These are phyloP conservation scores for Oscheius sp. DNA, from an alignment of 2,888 invertebrate species.

Conservation along the genomic window DNA sequence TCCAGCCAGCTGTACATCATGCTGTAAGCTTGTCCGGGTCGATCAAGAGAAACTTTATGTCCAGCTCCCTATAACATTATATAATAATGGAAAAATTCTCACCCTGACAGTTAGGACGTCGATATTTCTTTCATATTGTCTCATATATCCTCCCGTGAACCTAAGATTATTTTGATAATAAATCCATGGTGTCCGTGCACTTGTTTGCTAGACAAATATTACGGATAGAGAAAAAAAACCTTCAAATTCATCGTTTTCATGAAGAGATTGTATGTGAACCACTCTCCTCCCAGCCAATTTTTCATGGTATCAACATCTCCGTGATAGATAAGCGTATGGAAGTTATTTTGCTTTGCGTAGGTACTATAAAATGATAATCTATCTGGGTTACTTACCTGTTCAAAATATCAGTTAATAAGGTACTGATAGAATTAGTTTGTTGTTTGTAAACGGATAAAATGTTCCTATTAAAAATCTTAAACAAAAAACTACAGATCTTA, in stretches of 20 bases:
- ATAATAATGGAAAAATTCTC: background rate
- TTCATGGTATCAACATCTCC: conserved; percentile 51
- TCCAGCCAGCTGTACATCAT: conserved; percentile 48
- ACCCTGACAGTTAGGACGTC: conserved; percentile 48
- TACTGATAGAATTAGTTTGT: conserved; percentile 33
- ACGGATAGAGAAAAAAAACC: background rate
- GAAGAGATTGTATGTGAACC: conserved; percentile 34
- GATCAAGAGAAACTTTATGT: conserved; percentile 46
- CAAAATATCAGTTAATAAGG: conserved; percentile 35
- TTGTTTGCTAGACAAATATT: background rate
- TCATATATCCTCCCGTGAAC: conserved; percentile 39
- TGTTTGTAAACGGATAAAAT: conserved; percentile 45
- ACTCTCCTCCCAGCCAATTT: conserved; percentile 48
- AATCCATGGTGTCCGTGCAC: conserved; percentile 32
- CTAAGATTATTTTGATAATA: conserved; percentile 26
- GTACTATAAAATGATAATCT: background rate
- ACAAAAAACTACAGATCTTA: conserved; percentile 9
- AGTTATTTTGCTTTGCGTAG: conserved; percentile 6
- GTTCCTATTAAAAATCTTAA: conserved; percentile 21
- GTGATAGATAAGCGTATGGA: conserved; percentile 42
- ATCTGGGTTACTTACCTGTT: conserved; percentile 14
- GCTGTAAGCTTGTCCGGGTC: conserved; percentile 44
- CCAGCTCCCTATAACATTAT: conserved; percentile 36
- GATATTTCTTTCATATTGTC: conserved; percentile 32
- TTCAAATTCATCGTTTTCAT: background rate